phyloP scores from a whole-genome alignment of 2,888 invertebrate genomes.

The Eupithecia subfuscata region DNA sequence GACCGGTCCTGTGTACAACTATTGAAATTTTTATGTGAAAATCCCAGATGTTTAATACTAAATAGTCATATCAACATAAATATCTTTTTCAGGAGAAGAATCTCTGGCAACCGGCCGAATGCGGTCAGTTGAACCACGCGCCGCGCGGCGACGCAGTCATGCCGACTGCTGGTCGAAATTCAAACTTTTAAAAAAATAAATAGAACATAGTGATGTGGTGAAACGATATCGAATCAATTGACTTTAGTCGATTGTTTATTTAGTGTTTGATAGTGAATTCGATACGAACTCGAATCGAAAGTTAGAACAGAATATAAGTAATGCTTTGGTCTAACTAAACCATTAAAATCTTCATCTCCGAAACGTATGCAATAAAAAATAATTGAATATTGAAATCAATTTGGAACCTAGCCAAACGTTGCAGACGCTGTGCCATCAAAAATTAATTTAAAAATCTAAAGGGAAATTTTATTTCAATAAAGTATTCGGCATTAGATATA shows the following conservation, averaged over 20 bases:
- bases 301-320: constrained; percentile 47
- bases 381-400: constrained; percentile 37
- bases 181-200: constrained; percentile 44
- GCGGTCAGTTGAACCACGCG: constrained; percentile 75
- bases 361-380: constrained; percentile 37
- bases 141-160: constrained; percentile 68
- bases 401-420: constrained; percentile 35
- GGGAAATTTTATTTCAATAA: constrained; percentile 15
- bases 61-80: constrained; percentile 76
- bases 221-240: constrained; percentile 24
- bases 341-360: constrained; percentile 36
- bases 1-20: constrained; percentile 3
- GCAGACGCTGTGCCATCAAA: constrained; percentile 31
- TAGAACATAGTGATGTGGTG: constrained; percentile 43
- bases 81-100: constrained; percentile 77
- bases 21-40: constrained; percentile 15
- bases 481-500: constrained; percentile 4
- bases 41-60: constrained; percentile 32
- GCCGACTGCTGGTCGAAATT: constrained; percentile 58
- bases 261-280: constrained; percentile 37
- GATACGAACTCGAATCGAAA: constrained; percentile 49
- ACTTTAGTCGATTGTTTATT: constrained; percentile 35
- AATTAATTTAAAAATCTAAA: constrained; percentile 22
- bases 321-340: constrained; percentile 35
- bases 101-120: constrained; percentile 78